Base-by-base conservation (phyloP, 35 echinoderm and acorn worm genomes). In the Chiridota heheva region DNA sequence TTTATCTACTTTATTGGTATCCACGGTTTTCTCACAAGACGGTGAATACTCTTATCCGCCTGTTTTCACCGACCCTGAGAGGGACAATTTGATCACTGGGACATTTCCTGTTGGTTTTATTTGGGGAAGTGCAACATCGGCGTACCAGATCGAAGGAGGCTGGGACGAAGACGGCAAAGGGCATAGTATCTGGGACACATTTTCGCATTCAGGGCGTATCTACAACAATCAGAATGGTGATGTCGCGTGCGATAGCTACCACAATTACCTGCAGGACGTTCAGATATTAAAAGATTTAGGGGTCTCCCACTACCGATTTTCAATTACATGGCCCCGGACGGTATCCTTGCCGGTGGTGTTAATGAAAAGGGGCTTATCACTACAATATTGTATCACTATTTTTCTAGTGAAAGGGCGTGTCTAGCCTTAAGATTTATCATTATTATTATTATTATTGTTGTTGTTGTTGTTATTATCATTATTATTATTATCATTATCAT, bases 181-280 rank as follows among this genome's bases (percentile, higher is more conserved):
- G 16, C 37, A 73, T 36, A 82, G 86, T 36, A 82, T 89, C 15
- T 89, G 86, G 86, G 86, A 89, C 44, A 81, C 18, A 16, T 89
- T 82, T 47, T 42, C 86, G 1, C 86, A 89, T 40, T n/a, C 29
- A 28, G 80, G 81, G n/a, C 44, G 81, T 10, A 84, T 85, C 32
- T 51, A 69, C 63, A 51, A 80, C 7, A 45, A 57, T 28, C 42
- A 84, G 44, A 97, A 55, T 30, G 94, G 94, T 30, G 81, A 97
- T 63, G 94, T 97, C 20, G 87, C 94, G 2, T 97, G 94, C 56
- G 89, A 97, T 63, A 97, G 94, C 53, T 91, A 97, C 76, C 62
- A 97, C 41, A 97, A 91, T 36, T 91, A 81, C 38, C 40, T 25
- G 16, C 59, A 79, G 7, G 94, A 97, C 71, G 84, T 91, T 13